phyloP scores from a whole-genome alignment of 2,888 invertebrate genomes.

The Archips xylosteana region DNA sequence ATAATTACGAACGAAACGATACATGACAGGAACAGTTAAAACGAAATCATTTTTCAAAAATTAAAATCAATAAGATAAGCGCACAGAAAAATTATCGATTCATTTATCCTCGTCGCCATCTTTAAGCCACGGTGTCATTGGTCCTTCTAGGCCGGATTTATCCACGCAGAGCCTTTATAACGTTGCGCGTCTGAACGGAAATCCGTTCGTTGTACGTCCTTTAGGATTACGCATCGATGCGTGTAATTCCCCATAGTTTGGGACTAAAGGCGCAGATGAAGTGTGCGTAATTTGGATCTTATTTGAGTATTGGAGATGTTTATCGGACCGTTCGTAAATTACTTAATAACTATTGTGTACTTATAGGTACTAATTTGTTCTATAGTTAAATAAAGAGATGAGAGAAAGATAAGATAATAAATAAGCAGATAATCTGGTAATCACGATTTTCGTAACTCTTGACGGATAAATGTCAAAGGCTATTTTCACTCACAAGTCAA shows the following conservation, averaged over 20 bases:
- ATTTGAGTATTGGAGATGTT: conserved; percentile 2
- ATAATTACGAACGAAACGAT: no score
- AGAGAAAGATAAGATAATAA: no score
- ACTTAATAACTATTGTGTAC: neutral
- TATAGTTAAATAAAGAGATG: no score
- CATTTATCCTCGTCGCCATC: neutral
- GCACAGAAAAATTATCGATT: no score
- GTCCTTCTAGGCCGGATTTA: conserved; percentile 10
- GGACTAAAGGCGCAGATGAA: conserved; percentile 3
- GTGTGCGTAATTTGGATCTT: conserved; percentile 6
- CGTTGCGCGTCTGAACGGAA: conserved; percentile 23
- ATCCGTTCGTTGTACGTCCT: conserved; percentile 32
- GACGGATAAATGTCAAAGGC: no score
- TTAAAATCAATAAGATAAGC: no score
- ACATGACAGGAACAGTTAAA: no score
- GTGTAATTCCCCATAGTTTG: conserved; percentile 16
- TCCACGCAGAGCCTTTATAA: neutral
- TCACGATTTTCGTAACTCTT: no score
- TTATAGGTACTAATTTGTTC: no score
- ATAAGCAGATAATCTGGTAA: no score
- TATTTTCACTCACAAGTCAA: no score
- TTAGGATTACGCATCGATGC: conserved; percentile 19
- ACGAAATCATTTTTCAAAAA: no score
- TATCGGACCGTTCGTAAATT: neutral
- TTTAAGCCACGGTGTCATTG: neutral